Base-by-base conservation (phyloP, 2,113 vertebrate genomes). In the Hucho hucho region DNA sequence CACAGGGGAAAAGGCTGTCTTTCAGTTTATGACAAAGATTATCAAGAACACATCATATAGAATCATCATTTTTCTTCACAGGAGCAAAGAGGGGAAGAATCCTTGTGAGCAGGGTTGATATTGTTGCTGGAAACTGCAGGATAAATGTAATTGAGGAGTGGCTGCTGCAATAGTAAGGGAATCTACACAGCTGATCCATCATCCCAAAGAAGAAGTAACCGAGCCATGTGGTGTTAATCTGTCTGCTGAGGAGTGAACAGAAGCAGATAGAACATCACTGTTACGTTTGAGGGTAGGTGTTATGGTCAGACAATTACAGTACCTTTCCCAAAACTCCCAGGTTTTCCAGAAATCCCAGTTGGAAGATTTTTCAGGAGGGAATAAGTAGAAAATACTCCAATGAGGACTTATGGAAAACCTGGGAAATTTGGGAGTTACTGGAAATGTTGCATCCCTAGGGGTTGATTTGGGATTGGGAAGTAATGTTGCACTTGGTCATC, bases 1-100 rank as follows among this genome's bases (percentile, higher is more conserved):
- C 69, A 87, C 26, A 78, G n/a, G 58, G 18, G n/a, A 22, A 61
- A 22, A 3, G 2, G 13, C 53, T 20, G 16, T 18, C 53, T 14
- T 56, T 56, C 5, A 56, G 53, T 24, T 61, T 61, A 61, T 16
- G 49, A 53, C 16, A 5, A 53, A 53, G 14, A 53, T 53, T 53
- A 53, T 14, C 49, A 53, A 53, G 16, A 53, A 53, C 13, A 18
- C 12, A 14, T 18, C 13, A 53, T 18, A 53, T 53, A 53, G 49
- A n/a, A 61, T 22, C 5, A n/a, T 6, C 7, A 67, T 37, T 20
- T 16, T 32, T 1, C 28, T 67, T 67, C 28, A 67, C 14, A 11
- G 29, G 65, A 67, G 18, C 28, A 67, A 26, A 67, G 26, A 67
- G 1, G 29, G 49, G 18, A 37, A 1, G 20, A 32, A 9, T 67